phyloP scores from a whole-genome alignment of 1,140 invertebrate species.

The Aphelinus atriplicis region DNA sequence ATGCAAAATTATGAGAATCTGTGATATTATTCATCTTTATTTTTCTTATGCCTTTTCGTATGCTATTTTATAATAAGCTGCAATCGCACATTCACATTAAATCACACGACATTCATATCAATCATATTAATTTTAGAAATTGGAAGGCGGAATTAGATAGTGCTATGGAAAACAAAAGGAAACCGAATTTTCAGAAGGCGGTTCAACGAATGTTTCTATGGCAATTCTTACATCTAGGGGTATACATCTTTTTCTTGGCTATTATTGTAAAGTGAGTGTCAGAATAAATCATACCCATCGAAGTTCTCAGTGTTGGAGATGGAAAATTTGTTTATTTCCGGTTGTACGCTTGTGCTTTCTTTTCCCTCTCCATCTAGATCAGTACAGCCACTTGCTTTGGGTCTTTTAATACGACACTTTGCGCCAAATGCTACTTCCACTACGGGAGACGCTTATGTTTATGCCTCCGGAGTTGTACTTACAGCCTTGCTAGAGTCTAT shows the following conservation, averaged over 20 bases:
- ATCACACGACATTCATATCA: too few species aligned
- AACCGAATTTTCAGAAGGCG: conserved; percentile 56
- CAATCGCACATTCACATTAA: too few species aligned
- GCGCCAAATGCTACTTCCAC: conserved; percentile 53
- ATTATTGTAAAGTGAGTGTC: conserved; percentile 46
- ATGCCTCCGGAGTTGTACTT: conserved; percentile 61
- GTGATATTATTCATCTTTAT: too few species aligned
- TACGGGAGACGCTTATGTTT: conserved; percentile 58
- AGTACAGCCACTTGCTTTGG: conserved; percentile 57
- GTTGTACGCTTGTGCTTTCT: too few species aligned
- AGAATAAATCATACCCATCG: background rate
- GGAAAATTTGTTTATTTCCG: too few species aligned
- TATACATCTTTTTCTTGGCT: background rate
- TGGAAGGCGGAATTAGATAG: conserved; percentile 62
- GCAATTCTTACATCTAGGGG: conserved; percentile 26
- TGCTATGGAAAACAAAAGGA: conserved; percentile 52
- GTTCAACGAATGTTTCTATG: conserved; percentile 57
- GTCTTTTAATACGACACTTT: conserved; percentile 65
- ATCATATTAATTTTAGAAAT: conserved; percentile 14
- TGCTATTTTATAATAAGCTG: too few species aligned
- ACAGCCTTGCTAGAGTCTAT: conserved; percentile 58
- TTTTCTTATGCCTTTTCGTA: too few species aligned
- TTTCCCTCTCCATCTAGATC: conserved; percentile 47
- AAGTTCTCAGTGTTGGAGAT: too few species aligned
- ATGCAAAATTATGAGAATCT: too few species aligned